phyloP scores from a whole-genome alignment of 2,797 vertebrate genomes.

The Karalla daura region DNA sequence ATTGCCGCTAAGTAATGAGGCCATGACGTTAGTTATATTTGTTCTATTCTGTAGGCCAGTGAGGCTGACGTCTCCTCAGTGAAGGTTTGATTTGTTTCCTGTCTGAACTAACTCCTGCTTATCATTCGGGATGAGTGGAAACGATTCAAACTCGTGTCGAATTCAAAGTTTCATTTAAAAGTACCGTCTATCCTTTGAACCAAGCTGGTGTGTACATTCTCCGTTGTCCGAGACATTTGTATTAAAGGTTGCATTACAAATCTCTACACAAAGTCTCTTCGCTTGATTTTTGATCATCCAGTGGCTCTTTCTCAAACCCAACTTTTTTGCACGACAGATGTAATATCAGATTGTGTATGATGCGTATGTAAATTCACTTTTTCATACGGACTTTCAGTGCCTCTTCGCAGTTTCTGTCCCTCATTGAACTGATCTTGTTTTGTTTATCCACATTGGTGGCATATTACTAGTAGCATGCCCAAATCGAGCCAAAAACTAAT shows the following conservation, averaged over 20 bases:
- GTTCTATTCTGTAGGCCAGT: slow-evolving; percentile 8
- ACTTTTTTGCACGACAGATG: not conserved
- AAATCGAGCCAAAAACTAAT: no score
- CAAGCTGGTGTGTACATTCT: slow-evolving; percentile 30
- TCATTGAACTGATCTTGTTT: no score
- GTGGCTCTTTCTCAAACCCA: not conserved
- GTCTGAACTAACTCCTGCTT: slow-evolving; percentile 5
- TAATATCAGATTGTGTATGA: not conserved
- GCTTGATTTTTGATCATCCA: not conserved
- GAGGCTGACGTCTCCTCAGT: slow-evolving; percentile 18
- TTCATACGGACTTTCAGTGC: no score
- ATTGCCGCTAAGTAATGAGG: slow-evolving; percentile 5
- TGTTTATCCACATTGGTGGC: no score
- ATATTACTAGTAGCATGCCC: no score
- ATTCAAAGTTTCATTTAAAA: no score
- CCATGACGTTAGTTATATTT: not conserved
- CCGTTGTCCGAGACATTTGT: slow-evolving; percentile 44
- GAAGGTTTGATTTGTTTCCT: slow-evolving; percentile 9
- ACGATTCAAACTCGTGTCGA: no score
- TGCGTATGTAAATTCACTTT: not conserved
- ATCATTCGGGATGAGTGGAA: no score
- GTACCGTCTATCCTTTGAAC: slow-evolving; percentile 19
- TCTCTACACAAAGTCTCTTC: not conserved
- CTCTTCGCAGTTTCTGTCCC: no score
- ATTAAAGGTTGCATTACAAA: slow-evolving; percentile 53